These are phyloP conservation scores for Conus betulinus DNA, from an alignment of 1,140 invertebrate genomes.

Conservation along the genomic window DNA sequence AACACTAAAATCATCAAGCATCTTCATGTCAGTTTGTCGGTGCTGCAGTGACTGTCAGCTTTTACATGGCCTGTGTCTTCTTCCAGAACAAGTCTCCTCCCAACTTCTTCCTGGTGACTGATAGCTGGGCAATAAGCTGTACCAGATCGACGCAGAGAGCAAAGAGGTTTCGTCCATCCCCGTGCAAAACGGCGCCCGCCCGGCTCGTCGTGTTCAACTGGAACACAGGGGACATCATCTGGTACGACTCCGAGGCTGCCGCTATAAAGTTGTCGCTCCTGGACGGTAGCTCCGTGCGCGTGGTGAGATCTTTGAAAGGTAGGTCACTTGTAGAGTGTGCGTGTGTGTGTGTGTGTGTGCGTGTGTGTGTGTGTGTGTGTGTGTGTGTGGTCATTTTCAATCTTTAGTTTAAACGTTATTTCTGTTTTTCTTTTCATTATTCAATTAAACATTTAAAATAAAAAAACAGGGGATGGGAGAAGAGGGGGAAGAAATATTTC, in stretches of 20 bases:
- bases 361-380: constrained; percentile 28
- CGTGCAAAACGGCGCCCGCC: not conserved
- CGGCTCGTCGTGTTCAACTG: not conserved
- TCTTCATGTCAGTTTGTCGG: too few relatives aligned
- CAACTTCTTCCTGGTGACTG: constrained; percentile 15
- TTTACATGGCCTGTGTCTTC: not conserved
- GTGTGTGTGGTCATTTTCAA: not conserved
- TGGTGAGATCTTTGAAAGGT: constrained; percentile 14
- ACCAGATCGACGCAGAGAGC: not conserved
- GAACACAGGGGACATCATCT: constrained; percentile 12
- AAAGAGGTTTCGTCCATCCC: not conserved
- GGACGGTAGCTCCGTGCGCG: not conserved
- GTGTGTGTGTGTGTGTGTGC: constrained; percentile 11
- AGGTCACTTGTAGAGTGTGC: not conserved
- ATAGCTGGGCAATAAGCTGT: not conserved
- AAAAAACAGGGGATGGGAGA: too few relatives aligned
- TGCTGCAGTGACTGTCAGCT: too few relatives aligned
- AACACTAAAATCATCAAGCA: too few relatives aligned
- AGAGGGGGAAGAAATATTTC: too few relatives aligned
- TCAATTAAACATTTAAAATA: too few relatives aligned
- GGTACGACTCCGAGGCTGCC: not conserved
- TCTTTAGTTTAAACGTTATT: too few relatives aligned
- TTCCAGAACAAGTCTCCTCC: not conserved
- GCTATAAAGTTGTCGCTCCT: constrained; percentile 15
- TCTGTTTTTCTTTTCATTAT: too few relatives aligned